phyloP scores from a whole-genome alignment of 1,140 invertebrate genomes.

The Arion vulgaris region DNA sequence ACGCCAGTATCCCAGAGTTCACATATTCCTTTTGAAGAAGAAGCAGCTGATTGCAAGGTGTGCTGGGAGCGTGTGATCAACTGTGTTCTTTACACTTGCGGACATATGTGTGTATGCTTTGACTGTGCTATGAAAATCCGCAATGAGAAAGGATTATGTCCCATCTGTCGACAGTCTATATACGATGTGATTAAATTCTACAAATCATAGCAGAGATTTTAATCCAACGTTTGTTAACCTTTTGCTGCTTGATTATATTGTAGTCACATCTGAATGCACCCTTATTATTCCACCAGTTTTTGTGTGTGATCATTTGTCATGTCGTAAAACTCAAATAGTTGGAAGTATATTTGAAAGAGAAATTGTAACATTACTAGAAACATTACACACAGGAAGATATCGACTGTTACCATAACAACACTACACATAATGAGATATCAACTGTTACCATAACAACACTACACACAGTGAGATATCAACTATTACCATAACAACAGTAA shows the following conservation, averaged over 20 bases:
- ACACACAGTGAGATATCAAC: too few species aligned
- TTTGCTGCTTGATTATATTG: not conserved
- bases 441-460: too few species aligned
- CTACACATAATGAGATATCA: too few species aligned
- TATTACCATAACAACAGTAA: too few species aligned
- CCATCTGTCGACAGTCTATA: conserved; percentile 92
- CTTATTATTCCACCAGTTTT: not conserved
- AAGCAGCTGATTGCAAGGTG: conserved; percentile 85
- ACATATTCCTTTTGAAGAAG: not conserved
- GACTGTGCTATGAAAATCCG: conserved; percentile 94
- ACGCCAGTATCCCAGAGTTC: conserved; percentile 2
- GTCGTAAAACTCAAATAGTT: too few species aligned
- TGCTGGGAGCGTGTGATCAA: conserved; percentile 95
- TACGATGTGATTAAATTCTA: conserved; percentile 95
- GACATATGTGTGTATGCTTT: conserved; percentile 99
- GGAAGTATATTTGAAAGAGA: too few species aligned
- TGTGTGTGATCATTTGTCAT: not conserved
- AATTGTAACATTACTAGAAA: too few species aligned
- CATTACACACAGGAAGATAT: too few species aligned
- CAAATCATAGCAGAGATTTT: conserved; percentile 45
- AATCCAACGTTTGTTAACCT: not conserved
- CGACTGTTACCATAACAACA: too few species aligned
- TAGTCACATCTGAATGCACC: not conserved
- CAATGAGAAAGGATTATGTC: conserved; percentile 88
- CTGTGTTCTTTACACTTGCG: conserved; percentile 95